These are phyloP conservation scores for Verasper variegatus DNA, from an alignment of 2,113 vertebrate species.

Conservation along the genomic window DNA sequence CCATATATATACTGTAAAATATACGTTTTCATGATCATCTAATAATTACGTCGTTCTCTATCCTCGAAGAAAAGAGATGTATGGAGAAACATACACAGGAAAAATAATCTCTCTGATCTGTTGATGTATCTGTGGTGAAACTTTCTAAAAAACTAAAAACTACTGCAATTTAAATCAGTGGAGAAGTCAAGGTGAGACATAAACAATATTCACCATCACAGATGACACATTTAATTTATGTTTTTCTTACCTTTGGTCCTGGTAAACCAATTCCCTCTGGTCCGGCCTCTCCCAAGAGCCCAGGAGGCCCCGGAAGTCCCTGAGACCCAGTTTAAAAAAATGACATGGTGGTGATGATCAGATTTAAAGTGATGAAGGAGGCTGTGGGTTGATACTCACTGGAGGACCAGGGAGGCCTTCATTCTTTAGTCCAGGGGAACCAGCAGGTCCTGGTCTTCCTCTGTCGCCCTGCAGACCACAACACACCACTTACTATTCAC, in stretches of 20 bases:
- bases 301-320: constrained; percentile 84
- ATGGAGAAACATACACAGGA: no score
- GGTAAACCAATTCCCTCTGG: constrained; percentile 84
- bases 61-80: no score
- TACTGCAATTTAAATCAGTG: no score
- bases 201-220: not conserved
- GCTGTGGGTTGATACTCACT: constrained; percentile 74
- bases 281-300: constrained; percentile 83
- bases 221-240: not conserved
- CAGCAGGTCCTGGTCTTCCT: constrained; percentile 79
- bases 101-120: no score
- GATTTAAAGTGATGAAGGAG: not conserved
- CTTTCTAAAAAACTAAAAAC: no score
- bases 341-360: not conserved
- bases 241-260: constrained; percentile 85
- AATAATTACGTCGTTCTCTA: no score
- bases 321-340: constrained; percentile 45
- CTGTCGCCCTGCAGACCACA: constrained; percentile 80
- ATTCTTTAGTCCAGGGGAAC: constrained; percentile 83
- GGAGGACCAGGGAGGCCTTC: constrained; percentile 83
- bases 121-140: no score
- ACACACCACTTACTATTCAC: not conserved
- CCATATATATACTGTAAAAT: not conserved
- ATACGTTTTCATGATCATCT: not conserved
- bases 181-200: no score